These are phyloP conservation scores for Menidia beryllina DNA, from an alignment of 2,113 vertebrate genomes.

Conservation along the genomic window DNA sequence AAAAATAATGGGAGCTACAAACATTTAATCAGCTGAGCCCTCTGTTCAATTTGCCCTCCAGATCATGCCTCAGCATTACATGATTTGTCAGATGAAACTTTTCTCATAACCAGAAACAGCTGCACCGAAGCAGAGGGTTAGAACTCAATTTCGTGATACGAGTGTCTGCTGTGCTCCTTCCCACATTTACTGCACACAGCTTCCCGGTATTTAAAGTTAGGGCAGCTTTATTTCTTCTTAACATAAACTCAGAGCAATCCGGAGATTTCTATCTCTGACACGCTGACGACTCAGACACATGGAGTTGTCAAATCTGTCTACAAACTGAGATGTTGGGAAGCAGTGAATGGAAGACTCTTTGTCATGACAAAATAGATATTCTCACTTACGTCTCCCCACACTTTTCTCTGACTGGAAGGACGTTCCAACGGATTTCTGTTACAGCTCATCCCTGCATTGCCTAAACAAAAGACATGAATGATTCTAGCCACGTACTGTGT, in stretches of 20 bases:
- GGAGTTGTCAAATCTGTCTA: slow-evolving; percentile 3
- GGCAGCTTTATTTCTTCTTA: no score
- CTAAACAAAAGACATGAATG: slow-evolving; percentile 1
- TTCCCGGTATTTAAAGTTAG: no score
- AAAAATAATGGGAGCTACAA: not conserved
- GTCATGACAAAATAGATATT: slow-evolving; percentile 17
- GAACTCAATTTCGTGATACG: not conserved
- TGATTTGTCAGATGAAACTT: not conserved
- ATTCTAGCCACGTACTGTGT: slow-evolving; percentile 38
- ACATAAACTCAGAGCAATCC: no score
- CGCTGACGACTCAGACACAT: no score
- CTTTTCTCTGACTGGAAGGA: slow-evolving; percentile 5
- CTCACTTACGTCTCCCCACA: slow-evolving; percentile 14
- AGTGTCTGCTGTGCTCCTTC: no score
- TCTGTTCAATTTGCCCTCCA: slow-evolving; percentile 1
- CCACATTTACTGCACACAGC: no score
- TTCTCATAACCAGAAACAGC: no score
- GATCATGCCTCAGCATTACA: not conserved
- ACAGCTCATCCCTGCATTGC: slow-evolving; percentile 1
- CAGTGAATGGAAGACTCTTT: slow-evolving; percentile 11
- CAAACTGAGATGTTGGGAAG: slow-evolving; percentile 5
- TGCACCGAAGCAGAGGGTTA: no score
- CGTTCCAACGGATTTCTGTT: not conserved
- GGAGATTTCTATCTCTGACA: no score
- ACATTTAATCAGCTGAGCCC: slow-evolving; percentile 1